These are phyloP conservation scores for Helleia helle DNA, from an alignment of 2,888 invertebrate species.

Conservation along the genomic window DNA sequence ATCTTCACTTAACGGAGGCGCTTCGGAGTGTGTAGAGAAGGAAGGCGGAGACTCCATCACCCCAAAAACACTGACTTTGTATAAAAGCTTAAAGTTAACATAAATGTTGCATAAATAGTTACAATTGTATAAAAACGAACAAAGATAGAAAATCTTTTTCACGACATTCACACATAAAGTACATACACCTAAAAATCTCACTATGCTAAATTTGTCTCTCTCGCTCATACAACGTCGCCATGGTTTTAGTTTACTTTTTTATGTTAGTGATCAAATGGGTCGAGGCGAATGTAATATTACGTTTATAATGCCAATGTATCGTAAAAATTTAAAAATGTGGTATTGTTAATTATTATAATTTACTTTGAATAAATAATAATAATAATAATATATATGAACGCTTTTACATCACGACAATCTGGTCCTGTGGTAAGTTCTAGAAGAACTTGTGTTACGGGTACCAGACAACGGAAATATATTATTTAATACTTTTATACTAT, in stretches of 20 bases:
- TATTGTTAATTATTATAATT: too few species aligned
- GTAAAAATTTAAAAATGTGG: too few species aligned
- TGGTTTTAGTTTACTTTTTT: slow-evolving; percentile 12
- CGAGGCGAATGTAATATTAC: background rate
- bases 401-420: too few species aligned
- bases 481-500: too few species aligned
- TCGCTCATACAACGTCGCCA: slow-evolving; percentile 15
- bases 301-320: background rate
- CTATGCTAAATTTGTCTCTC: slow-evolving; percentile 14
- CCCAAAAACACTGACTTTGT: slow-evolving; percentile 29
- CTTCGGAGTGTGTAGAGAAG: slow-evolving; percentile 82
- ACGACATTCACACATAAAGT: slow-evolving; percentile 24
- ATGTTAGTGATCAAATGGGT: background rate
- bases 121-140: slow-evolving; percentile 30
- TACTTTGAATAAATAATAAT: too few species aligned
- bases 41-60: slow-evolving; percentile 86
- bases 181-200: slow-evolving; percentile 15
- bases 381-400: too few species aligned
- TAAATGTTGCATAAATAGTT: slow-evolving; percentile 31
- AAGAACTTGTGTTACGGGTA: too few species aligned
- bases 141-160: slow-evolving; percentile 26
- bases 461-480: too few species aligned
- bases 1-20: slow-evolving; percentile 82
- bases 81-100: slow-evolving; percentile 33
- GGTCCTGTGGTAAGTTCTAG: too few species aligned